A percentile compares a stretch with the other conserved stretches of the same genome.
Evolutionary conservation across 2,888 invertebrate species (phyloP).

Genomic region (Apamea monoglypha): DNA sequence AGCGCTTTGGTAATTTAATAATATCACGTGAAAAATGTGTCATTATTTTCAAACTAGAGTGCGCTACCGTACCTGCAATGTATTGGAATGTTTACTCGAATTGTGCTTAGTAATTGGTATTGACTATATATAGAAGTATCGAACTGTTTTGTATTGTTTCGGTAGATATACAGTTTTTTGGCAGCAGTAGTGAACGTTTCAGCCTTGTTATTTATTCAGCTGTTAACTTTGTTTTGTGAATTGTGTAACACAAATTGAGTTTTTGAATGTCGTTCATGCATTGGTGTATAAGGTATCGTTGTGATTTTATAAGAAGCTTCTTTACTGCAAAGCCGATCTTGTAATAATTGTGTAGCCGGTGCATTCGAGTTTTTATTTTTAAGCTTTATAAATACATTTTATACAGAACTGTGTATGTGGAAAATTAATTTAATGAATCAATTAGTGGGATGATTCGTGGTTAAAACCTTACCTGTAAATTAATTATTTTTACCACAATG

Average conservation of each 20-base stretch:
- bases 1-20: not conserved
- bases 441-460: not conserved
- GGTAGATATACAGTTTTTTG: not conserved
- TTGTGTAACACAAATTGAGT: not conserved
- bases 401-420: not conserved
- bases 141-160: slow-evolving; percentile 26
- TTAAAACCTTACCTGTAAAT: not conserved
- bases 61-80: not conserved
- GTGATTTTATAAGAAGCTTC: not conserved
- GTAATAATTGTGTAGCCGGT: not conserved
- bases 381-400: not conserved
- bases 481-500: not conserved
- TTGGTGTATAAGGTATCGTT: not conserved
- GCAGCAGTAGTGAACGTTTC: slow-evolving; percentile 11
- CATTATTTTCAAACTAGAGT: slow-evolving; percentile 9
- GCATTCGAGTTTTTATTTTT: not conserved
- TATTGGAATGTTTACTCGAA: slow-evolving; percentile 10
- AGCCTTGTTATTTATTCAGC: slow-evolving; percentile 21
- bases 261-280: not conserved
- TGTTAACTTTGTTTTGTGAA: slow-evolving; percentile 3
- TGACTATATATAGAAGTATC: not conserved
- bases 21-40: not conserved
- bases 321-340: not conserved
- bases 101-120: slow-evolving; percentile 18
- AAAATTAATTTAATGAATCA: slow-evolving; percentile 1